Conservation (phyloP, 2,113 vertebrate genomes). For the Scomber japonicus region DNA sequence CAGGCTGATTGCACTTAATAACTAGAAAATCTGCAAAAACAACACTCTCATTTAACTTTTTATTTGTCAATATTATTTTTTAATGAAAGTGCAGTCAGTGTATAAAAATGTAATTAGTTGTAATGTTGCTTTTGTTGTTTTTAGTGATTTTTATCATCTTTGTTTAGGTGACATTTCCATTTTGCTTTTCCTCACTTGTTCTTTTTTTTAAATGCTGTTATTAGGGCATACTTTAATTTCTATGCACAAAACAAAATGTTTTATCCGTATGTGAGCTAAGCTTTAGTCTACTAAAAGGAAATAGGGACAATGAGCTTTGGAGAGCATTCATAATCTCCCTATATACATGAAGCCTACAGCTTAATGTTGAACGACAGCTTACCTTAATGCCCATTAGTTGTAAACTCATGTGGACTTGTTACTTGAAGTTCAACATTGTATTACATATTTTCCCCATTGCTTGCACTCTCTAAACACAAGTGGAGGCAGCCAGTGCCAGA, state of each 20-base stretch:
- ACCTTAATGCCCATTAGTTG: too few relatives aligned
- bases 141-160: too few relatives aligned
- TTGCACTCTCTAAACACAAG: too few relatives aligned
- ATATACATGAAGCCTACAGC: not conserved
- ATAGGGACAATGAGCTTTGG: not conserved
- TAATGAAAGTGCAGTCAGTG: too few relatives aligned
- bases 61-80: too few relatives aligned
- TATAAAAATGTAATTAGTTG: too few relatives aligned
- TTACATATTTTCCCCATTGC: too few relatives aligned
- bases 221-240: not conserved
- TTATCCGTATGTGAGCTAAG: constrained; percentile 1
- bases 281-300: not conserved
- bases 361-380: not conserved
- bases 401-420: too few relatives aligned
- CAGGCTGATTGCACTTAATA: not conserved
- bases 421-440: too few relatives aligned
- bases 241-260: not conserved
- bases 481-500: too few relatives aligned
- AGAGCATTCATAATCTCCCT: constrained; percentile 19
- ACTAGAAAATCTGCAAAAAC: not conserved
- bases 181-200: not conserved
- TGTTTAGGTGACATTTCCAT: not conserved
- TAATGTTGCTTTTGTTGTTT: too few relatives aligned
- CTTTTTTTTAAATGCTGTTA: not conserved
- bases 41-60: not conserved